Base-by-base conservation (phyloP, 2,113 vertebrate genomes). In the Lota lota region DNA sequence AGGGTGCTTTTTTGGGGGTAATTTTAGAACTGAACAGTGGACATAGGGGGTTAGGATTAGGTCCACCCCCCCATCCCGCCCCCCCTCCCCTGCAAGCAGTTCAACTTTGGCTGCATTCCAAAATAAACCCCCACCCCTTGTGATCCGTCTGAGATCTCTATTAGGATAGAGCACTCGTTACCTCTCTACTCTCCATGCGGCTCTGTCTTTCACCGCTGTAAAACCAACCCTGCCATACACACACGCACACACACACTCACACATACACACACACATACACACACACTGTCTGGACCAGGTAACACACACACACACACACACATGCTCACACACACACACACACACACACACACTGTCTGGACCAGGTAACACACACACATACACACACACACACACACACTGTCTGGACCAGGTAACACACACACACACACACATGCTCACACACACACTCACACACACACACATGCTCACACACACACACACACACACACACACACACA, bases 91-190 rank as follows among this genome's bases (percentile, higher is more conserved):
- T 53, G 51, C 51, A 33, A 17, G 51, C 51, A 53, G 51, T 53
- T 53, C 51, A 53, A 28, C 61, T 79, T 72, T 81, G 71, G 74
- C 21, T n/a, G 64, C 22, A 57, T 67, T 79, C 28, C 68, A 64
- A 17, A 57, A 62, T 68, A 72, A 78, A 83, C 74, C 63, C 58
- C 61, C 40, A 21, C 57, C 59, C 19, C 53, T 60, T 18, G 19
- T 75, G 63, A 77, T 76, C 68, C 47, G 72, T 47, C 8, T 82
- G 54, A 78, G 78, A 83, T 81, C 40, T 80, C 65, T 75, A 69
- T 77, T 79, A 77, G 66, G 57, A 61, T 67, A 3, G 2, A 21
- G 19, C 58, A 6, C 19, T 21, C 21, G 18, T 17, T 22, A 4
- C 12, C 58, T 1, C 57, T 59, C 57, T 59, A 33, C 57, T 4